Percentiles rank a stretch among this genome's conserved stretches.
Evolutionary conservation across 2,113 vertebrate species (phyloP).

Genomic region (Brienomyrus brachyistius): DNA sequence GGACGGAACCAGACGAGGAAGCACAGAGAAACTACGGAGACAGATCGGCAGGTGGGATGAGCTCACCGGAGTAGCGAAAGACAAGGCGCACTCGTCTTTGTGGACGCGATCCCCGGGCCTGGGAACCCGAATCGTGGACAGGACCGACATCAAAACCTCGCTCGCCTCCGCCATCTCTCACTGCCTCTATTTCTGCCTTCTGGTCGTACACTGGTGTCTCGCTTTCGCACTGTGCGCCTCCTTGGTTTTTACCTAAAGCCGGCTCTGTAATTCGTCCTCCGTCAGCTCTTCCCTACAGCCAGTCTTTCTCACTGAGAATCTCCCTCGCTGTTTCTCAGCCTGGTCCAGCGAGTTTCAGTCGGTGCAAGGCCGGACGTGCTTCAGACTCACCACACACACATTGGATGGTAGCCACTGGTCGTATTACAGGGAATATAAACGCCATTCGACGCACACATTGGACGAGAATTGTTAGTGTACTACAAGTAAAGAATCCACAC

Average conservation of each 20-base stretch:
- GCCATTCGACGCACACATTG: neutral
- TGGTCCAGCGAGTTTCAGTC: constrained; percentile 19
- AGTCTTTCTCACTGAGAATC: neutral
- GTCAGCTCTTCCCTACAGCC: neutral
- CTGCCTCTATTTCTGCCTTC: constrained; percentile 31
- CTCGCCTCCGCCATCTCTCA: constrained; percentile 80
- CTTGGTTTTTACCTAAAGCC: constrained; percentile 33
- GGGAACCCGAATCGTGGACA: constrained; percentile 88
- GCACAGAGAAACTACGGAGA: neutral
- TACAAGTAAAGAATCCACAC: neutral
- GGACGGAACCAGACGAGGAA: neutral
- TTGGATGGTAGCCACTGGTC: constrained; percentile 6
- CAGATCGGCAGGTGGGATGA: constrained; percentile 12
- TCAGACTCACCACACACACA: constrained; percentile 17
- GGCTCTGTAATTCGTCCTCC: constrained; percentile 35
- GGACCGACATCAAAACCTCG: constrained; percentile 85
- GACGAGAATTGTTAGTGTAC: too few relatives aligned
- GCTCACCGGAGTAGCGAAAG: constrained; percentile 89
- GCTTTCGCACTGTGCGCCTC: constrained; percentile 36
- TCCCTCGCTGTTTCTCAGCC: constrained; percentile 27
- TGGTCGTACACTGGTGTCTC: constrained; percentile 34
- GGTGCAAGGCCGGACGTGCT: constrained; percentile 27
- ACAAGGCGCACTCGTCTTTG: constrained; percentile 97
- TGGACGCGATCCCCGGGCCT: constrained; percentile 92
- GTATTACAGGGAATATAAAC: constrained; percentile 11